phyloP scores from a whole-genome alignment of 2,797 vertebrate genomes.

The Notamacropus eugenii region DNA sequence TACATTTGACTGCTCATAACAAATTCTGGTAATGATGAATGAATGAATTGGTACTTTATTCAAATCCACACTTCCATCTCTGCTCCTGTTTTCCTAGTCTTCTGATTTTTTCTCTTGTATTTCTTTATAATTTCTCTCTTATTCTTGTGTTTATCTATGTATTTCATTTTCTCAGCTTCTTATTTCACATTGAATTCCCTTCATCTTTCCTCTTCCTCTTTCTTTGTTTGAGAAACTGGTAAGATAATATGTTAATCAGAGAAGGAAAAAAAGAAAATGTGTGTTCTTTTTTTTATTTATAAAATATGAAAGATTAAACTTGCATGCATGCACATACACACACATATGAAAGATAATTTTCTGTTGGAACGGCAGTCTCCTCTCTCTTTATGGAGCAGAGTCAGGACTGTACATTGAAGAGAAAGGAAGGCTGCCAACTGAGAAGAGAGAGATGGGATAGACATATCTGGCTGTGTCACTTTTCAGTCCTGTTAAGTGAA shows the following conservation, averaged over 20 bases:
- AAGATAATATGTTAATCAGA: slow-evolving; percentile 5
- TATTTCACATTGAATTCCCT: slow-evolving; percentile 25
- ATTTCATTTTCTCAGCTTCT: slow-evolving; percentile 23
- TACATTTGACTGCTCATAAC: neutral
- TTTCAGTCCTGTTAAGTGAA: slow-evolving; percentile 9
- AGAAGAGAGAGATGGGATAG: neutral
- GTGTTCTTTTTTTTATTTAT: neutral
- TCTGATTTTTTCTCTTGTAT: slow-evolving; percentile 12
- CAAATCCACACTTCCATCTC: neutral
- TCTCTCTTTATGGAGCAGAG: slow-evolving; percentile 12
- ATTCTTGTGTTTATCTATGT: neutral
- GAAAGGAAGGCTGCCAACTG: slow-evolving; percentile 21
- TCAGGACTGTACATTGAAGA: neutral
- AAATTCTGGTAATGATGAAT: neutral
- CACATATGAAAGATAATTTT: neutral
- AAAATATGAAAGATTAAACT: slow-evolving; percentile 31
- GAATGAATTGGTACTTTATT: neutral
- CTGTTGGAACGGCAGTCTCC: neutral
- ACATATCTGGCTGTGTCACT: neutral
- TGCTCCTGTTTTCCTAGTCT: neutral
- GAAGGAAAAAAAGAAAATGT: neutral
- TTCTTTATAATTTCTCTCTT: slow-evolving; percentile 34
- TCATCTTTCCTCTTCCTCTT: neutral
- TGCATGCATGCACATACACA: neutral
- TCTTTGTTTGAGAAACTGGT: neutral